Base-by-base conservation (phyloP, 92 coral and sea anemone species). In the Muricea muricata region DNA sequence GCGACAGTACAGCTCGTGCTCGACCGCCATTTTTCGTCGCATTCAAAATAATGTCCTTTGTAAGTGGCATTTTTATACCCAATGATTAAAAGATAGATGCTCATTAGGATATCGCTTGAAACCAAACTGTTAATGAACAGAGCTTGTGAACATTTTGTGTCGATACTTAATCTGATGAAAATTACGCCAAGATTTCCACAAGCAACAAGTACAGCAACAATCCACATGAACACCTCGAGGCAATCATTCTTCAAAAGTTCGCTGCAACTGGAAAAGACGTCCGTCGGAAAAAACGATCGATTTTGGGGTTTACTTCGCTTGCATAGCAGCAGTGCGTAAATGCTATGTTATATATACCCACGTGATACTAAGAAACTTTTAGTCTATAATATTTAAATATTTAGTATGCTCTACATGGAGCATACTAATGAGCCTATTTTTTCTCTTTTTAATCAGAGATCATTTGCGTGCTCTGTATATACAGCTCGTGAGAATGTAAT, bases 1-100 rank as follows among this genome's bases (percentile, higher is more conserved):
- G 78, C 78, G n/a, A 71, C 78, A 6, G 78, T 71, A 31, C 78
- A 71, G 24, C 78, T 71, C 13, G 10, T 71, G 78, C 78, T 71
- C 12, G 78, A 39, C 54, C 78, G 29, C 78, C 78, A 71, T 18
- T 71, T 15, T 7, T 71, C 29, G 33, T 71, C 78, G 55, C 42
- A 13, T 23, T 71, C 56, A 41, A 71, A 71, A 50, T 71, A 71
- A 6, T 35, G 40, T 15, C 78, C 78, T 14, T 71, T 39, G 25
- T 24, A 71, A 0, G 10, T n/a, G 0, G 42, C 29, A 23, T 71
- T 71, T 7, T 29, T 71, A 31, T 71, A 71, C 2, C 78, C 78
- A 71, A 71, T 71, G 28, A 71, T 71, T 18, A 71, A 24, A 26
- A 71, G 78, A 20, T 71, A 71, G 34, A 71, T 20, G 29, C 78